A percentile compares a stretch with the other conserved stretches of the same genome.
Evolutionary conservation across 2,113 vertebrate species (phyloP).

Genomic region (Lophura nycthemera): DNA sequence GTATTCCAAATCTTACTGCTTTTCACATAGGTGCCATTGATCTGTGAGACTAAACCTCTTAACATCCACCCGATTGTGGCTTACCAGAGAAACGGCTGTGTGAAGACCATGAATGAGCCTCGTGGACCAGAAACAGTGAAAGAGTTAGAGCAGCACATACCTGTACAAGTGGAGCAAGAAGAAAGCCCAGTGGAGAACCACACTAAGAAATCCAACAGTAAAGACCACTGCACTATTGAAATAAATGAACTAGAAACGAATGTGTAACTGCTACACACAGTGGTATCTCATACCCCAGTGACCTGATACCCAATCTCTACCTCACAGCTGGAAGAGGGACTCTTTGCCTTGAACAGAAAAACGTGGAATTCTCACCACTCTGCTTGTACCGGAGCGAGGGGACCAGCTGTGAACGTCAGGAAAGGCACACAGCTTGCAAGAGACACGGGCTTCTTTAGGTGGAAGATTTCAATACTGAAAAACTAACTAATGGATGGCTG

Average conservation of each 20-base stretch:
- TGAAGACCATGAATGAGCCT: conserved; percentile 80
- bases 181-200: conserved; percentile 76
- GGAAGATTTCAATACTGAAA: conserved; percentile 42
- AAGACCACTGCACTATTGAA: conserved; percentile 93
- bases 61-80: conserved; percentile 93
- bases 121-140: conserved; percentile 81
- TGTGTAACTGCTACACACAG: conserved; percentile 78
- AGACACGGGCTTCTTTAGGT: conserved; percentile 2
- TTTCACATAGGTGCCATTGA: conserved; percentile 83
- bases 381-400: conserved; percentile 34
- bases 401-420: conserved; percentile 64
- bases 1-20: conserved; percentile 43
- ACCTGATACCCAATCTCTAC: conserved; percentile 65
- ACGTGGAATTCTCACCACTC: background rate
- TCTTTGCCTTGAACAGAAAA: conserved; percentile 66
- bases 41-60: conserved; percentile 91
- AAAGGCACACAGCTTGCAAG: conserved; percentile 35
- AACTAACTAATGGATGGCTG: conserved; percentile 16
- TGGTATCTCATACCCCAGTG: conserved; percentile 36
- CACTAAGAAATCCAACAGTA: conserved; percentile 81
- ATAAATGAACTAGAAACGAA: conserved; percentile 97
- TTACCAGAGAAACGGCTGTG: conserved; percentile 93
- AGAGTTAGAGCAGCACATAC: conserved; percentile 80
- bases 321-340: conserved; percentile 65
- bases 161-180: conserved; percentile 85